Base-by-base conservation (phyloP, 2,113 vertebrate species). In the Rattus norvegicus region DNA sequence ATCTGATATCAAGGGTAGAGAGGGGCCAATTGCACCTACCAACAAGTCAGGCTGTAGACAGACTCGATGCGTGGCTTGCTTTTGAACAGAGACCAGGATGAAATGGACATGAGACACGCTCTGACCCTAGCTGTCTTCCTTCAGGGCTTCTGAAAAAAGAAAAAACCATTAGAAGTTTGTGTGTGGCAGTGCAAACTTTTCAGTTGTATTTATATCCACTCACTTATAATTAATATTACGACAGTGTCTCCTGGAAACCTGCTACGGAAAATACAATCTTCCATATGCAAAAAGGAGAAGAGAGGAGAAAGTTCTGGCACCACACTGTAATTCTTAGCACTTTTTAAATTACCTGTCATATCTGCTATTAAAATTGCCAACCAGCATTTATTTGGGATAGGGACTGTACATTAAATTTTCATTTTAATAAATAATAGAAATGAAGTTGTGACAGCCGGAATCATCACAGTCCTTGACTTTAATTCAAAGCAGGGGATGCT, bases 261-360 rank as follows among this genome's bases (percentile, higher is more conserved):
- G 52, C 22, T 93, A 63, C 47, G 54, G 47, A 95, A 87, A 94
- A 79, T 87, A 28, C 4, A 81, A 56, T 90, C 86, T 92, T 88
- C 80, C 69, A 54, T 24, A 39, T 49, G 5, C 83, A 52, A 88
- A 43, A 94, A 76, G 28, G 76, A 84, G 49, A 95, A 14, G 19
- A 43, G 22, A 80, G 26, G n/a, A 94, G 80, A 91, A 5, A 76
- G 88, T 94, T 83, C 61, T 17, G 54, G 65, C 6, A 14, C 33
- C 20, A 70, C 33, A 65, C 13, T 81, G 13, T 59, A 67, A 63
- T 75, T 88, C 89, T 92, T 65, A 92, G 49, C 54, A 20, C 65
- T 95, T 97, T 93, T 72, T 9, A 95, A 96, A 96, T 94, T 93
- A 86, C 76, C 81, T 96, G 86, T 95, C 96, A 54, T 65, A 72